Percentiles rank a stretch among this genome's conserved stretches.
Evolutionary conservation across 2,113 vertebrate species (phyloP).

Genomic region (Perccottus glenii): DNA sequence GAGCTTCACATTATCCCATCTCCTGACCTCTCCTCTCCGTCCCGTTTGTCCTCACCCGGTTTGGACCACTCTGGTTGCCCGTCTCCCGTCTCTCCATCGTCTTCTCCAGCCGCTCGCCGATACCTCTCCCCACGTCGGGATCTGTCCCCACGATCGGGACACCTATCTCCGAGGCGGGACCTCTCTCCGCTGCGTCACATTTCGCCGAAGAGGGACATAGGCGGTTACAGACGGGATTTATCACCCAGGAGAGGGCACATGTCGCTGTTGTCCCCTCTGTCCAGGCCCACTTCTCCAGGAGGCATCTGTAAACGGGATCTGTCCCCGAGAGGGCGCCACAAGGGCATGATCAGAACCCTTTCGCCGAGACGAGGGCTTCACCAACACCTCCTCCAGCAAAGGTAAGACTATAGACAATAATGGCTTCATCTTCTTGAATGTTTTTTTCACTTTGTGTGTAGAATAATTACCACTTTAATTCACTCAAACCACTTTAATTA

Average conservation of each 20-base stretch:
- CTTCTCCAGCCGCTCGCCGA: constrained; percentile 85
- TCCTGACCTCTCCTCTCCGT: constrained; percentile 81
- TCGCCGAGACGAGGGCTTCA: constrained; percentile 90
- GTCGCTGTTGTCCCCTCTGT: constrained; percentile 69
- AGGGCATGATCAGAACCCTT: constrained; percentile 84
- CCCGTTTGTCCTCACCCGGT: constrained; percentile 86
- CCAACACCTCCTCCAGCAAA: constrained; percentile 76
- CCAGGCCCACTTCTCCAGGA: constrained; percentile 86
- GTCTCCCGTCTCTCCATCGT: constrained; percentile 87
- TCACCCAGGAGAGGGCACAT: constrained; percentile 86
- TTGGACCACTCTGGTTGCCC: constrained; percentile 86
- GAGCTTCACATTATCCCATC: constrained; percentile 81
- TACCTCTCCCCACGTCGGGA: constrained; percentile 90
- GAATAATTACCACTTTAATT: too few relatives aligned
- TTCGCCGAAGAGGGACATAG: constrained; percentile 83
- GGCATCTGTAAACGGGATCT: constrained; percentile 86
- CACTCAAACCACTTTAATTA: too few relatives aligned
- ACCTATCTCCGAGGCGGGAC: constrained; percentile 70
- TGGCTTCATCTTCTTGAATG: too few relatives aligned
- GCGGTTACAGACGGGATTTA: constrained; percentile 83
- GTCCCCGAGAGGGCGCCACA: constrained; percentile 90
- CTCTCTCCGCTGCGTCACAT: constrained; percentile 82
- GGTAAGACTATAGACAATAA: constrained; percentile 32
- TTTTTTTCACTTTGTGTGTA: too few relatives aligned
- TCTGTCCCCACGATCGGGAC: constrained; percentile 82